Base-by-base conservation (phyloP, 1,140 invertebrate genomes). In the Hyles vespertilio region DNA sequence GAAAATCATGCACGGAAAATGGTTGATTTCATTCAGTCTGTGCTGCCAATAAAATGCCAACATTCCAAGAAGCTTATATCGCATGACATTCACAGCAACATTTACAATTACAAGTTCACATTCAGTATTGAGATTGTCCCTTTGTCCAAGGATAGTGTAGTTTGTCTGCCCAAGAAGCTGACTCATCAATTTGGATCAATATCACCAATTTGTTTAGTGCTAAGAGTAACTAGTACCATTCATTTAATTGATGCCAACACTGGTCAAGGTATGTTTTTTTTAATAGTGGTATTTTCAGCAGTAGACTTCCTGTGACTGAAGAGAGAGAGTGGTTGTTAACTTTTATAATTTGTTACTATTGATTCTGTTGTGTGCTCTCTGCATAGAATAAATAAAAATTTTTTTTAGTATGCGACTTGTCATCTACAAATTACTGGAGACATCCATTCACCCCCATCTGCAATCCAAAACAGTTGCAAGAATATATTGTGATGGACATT, bases 21-120 rank as follows among this genome's bases (percentile, higher is more conserved):
- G 93, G 93, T 99, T 3, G 97, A 99, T 75, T 99, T 99, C 80
- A 86, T 99, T 2, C 86, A 90, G 56, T 92, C 95, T 10, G 94
- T 98, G 61, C 92, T 99, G 51, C 98, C 98, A 2, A 94, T 93
- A 74, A 94, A 95, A 77, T 95, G 94, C 82, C 93, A 95, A 60
- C 94, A 95, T 72, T 98, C 98, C 0, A 98, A 99, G 84, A 97
- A 98, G 77, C 90, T 99, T 8, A 95, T 99, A 68, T 99, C 98
- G 2, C 98, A 99, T 79, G 99, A 99, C 89, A 96, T 97, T 40
- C 96, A 98, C 81, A 99, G 95, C 79, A 99, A 99, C 80, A 93
- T 94, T 43, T 99, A 96, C 86, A 99, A 99, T 86, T 99, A 99
- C 86, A 99, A 99, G 89, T 96, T 95, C 77, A 94, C 95, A 44